Evolutionary conservation across 2,113 vertebrate species (phyloP).

Genomic region (Scortum barcoo): DNA sequence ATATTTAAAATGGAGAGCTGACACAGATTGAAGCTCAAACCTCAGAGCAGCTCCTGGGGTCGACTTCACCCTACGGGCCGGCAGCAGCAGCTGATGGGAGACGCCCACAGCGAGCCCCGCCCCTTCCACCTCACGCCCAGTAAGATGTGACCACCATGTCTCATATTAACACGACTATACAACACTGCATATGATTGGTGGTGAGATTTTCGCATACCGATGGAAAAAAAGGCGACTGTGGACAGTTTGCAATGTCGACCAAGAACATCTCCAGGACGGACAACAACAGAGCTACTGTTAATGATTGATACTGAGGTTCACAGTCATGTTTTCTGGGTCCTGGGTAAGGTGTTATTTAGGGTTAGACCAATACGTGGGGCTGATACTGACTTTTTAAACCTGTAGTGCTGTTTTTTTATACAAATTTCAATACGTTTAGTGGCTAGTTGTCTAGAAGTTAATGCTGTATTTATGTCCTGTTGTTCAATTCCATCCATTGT

Average conservation of each 20-base stretch:
- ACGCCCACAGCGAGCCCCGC: background rate
- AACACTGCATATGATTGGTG: conserved; percentile 72
- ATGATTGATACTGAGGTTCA: conserved; percentile 48
- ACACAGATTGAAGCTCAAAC: conserved; percentile 87
- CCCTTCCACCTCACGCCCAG: conserved; percentile 18
- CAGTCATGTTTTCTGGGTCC: conserved; percentile 56
- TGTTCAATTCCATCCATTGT: background rate
- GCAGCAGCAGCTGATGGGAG: conserved; percentile 19
- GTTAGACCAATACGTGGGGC: conserved; percentile 39
- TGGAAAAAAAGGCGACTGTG: conserved; percentile 37
- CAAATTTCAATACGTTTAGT: background rate
- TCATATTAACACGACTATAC: conserved; percentile 64
- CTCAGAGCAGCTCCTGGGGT: conserved; percentile 27
- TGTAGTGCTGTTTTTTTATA: background rate
- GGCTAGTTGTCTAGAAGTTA: background rate
- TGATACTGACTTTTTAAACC: background rate
- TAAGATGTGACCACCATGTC: conserved; percentile 33
- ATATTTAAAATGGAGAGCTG: conserved; percentile 89
- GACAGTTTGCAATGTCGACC: conserved; percentile 37
- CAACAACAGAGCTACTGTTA: conserved; percentile 66
- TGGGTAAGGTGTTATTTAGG: background rate
- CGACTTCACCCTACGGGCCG: background rate
- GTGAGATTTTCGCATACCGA: conserved; percentile 36
- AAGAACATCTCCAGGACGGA: conserved; percentile 42
- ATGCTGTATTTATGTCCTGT: background rate